Conservation (phyloP, 2,888 invertebrate species). For the Lysandra coridon region DNA sequence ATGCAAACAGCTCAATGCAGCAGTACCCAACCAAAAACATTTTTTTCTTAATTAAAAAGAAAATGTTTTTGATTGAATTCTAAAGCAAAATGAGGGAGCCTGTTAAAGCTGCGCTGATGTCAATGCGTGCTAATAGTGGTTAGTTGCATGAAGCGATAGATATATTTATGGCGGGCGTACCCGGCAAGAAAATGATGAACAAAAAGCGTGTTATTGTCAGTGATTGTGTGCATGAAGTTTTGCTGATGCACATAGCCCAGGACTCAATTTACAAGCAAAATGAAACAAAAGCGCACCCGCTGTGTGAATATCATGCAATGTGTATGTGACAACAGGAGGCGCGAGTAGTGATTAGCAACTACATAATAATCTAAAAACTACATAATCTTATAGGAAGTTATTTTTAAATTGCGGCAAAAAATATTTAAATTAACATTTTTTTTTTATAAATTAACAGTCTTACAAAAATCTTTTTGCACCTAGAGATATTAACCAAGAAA, state of each 20-base stretch:
- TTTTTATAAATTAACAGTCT: too few species aligned
- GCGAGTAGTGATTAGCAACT: background rate
- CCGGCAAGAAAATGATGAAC: too few species aligned
- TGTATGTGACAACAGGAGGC: constrained; percentile 2
- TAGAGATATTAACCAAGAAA: too few species aligned
- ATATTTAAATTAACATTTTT: too few species aligned
- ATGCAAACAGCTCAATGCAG: background rate
- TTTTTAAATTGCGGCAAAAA: too few species aligned
- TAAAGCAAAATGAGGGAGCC: background rate
- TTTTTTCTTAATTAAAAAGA: background rate
- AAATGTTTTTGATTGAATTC: background rate
- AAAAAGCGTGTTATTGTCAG: too few species aligned
- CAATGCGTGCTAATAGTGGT: background rate
- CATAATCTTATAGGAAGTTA: background rate
- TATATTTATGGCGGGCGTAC: too few species aligned
- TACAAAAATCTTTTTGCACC: too few species aligned
- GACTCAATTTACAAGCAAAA: background rate
- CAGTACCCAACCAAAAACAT: background rate
- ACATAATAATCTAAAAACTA: background rate
- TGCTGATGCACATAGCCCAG: background rate
- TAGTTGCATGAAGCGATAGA: background rate
- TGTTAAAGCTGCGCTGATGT: background rate
- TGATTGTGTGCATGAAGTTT: too few species aligned
- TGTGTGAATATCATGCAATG: background rate
- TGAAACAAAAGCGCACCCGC: background rate